Base-by-base conservation (phyloP, 2,113 vertebrate genomes). In the Furnarius figulus region DNA sequence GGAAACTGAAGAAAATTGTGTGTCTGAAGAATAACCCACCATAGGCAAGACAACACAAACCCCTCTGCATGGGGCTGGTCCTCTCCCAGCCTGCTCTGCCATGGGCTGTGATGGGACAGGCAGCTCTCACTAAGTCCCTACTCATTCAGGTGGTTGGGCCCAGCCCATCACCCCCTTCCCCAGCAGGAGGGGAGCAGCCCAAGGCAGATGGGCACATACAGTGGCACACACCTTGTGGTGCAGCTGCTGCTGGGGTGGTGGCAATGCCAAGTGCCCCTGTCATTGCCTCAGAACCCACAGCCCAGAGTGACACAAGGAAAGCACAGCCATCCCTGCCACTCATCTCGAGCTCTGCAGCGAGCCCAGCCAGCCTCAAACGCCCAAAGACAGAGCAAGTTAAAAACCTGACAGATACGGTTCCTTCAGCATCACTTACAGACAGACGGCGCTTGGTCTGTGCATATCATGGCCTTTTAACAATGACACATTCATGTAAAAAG, bases 191-290 rank as follows among this genome's bases (percentile, higher is more conserved):
- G 20, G 21, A 9, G 35, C n/a, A 77, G 65, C 40, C 28, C 15
- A 4, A 62, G 33, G 42, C 67, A 72, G 24, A 8, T 2, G 33
- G n/a, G 22, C 46, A 30, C 15, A 1, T 2, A 5, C 22, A 8
- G 2, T 0, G 14, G 24, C 10, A 40, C 65, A 31, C 25, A 5
- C 59, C 31, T 27, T 3, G 1, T 0, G 30, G 27, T 3, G 37
- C n/a, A 56, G 55, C 49, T n/a, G 59, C 58, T 35, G 65, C 39
- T 2, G 0, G 40, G 19, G 40, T 2, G 0, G 56, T 9, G 14
- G 12, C 65, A 5, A 0, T 4, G n/a, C 13, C 52, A 52, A 74
- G 19, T 8, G 25, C 5, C 46, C 19, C 5, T 7, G 5, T 4
- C 79, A 42, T 25, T 19, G 1, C 23, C 42, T 4, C 17, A 28